Base-by-base conservation (phyloP, 2,113 vertebrate genomes). In the Solea solea region DNA sequence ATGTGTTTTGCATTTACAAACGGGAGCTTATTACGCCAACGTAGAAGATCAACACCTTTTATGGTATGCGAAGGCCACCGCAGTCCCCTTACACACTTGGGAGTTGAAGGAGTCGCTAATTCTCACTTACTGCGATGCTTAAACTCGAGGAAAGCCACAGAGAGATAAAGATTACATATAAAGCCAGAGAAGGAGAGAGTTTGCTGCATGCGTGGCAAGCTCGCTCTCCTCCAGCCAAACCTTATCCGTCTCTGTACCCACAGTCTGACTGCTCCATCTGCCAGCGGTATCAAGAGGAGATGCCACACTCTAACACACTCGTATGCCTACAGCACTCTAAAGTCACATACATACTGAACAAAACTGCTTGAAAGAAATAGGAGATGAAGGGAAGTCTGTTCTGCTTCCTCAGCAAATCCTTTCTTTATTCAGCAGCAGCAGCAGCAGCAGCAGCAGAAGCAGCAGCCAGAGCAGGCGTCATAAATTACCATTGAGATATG, bases 321-420 rank as follows among this genome's bases (percentile, higher is more conserved):
- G 70, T 66, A 3, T 34, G 34, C 34, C 34, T 34, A 69, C 49
- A 63, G 71, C 71, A 21, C 65, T 74, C 64, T 14, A 69, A 55
- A 64, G 27, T 57, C 34, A 59, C 68, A 76, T 16, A 76, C 66
- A 72, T 62, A 51, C 60, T 74, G 51, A 69, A 69, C 52, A 6
- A 27, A 64, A 58, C 49, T 28, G 58, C 59, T 72, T 11, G 25
- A 57, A 64, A 81, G 80, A 86, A 85, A 90, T 75, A 59, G 64
- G 86, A 88, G 82, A 78, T 62, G 62, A 52, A 73, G 72, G 69
- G 55, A 74, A 85, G 83, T 75, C 73, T 72, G 13, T 74, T 75
- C 69, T 82, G 84, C 88, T 72, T 64, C 71, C 81, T 88, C 86
- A 86, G 89, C 86, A 87, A 69, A 70, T 86, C 76, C 56, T 82